These are phyloP conservation scores for Ariopsis seemanni DNA, from an alignment of 2,113 vertebrate species.

Conservation along the genomic window DNA sequence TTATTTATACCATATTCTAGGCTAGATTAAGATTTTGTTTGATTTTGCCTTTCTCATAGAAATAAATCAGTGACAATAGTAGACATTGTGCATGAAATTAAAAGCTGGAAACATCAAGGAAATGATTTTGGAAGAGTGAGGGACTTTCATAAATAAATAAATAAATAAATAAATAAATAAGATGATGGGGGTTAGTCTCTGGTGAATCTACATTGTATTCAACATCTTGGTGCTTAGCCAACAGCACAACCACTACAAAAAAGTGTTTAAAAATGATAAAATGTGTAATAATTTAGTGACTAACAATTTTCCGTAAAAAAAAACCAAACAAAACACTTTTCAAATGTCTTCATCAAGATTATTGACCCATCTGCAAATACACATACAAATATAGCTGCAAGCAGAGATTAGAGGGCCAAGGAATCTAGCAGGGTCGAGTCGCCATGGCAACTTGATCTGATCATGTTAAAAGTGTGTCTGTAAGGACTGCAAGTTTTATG, in stretches of 20 bases:
- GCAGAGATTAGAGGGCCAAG: no score
- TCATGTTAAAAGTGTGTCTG: no score
- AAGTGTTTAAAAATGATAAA: not conserved
- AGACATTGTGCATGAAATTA: not conserved
- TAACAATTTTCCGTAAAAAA: not conserved
- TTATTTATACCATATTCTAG: not conserved
- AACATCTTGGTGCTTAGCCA: not conserved
- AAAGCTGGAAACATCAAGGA: not conserved
- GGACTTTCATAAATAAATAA: not conserved
- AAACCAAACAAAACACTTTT: no score
- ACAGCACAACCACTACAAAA: not conserved
- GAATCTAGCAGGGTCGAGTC: no score
- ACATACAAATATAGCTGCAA: not conserved
- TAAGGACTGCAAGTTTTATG: no score
- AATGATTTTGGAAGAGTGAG: not conserved
- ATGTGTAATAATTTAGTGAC: not conserved
- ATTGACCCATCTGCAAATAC: not conserved
- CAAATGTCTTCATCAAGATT: no score
- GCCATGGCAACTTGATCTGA: no score
- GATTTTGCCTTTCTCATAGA: not conserved
- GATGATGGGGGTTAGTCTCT: not conserved
- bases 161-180: not conserved
- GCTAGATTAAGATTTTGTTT: not conserved
- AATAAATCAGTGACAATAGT: not conserved
- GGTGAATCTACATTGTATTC: not conserved